phyloP scores from a whole-genome alignment of 1,140 invertebrate genomes.

The Melanaphis sacchari region DNA sequence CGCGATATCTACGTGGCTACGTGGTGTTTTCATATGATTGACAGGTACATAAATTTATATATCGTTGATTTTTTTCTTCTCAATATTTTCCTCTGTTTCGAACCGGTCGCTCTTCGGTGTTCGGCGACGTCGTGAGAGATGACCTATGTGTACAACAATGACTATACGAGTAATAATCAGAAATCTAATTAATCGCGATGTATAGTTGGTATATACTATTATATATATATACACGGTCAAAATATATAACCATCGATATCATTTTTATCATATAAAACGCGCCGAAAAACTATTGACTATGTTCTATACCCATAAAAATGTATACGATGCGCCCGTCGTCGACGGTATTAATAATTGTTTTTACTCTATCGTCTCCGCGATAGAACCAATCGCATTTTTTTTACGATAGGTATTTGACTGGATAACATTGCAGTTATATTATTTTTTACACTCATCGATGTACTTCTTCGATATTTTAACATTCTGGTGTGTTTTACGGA shows the following conservation, averaged over 20 bases:
- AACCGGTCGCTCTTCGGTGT: neutral
- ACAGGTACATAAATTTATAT: constrained; percentile 3
- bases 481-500: neutral
- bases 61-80: neutral
- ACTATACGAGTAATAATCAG: neutral
- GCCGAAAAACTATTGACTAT: neutral
- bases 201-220: neutral
- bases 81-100: neutral
- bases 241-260: neutral
- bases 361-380: neutral
- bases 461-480: neutral
- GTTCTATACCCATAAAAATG: neutral
- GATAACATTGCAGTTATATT: neutral
- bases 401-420: neutral
- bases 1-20: neutral
- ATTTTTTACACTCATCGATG: neutral
- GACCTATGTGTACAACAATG: neutral
- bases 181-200: constrained; percentile 35
- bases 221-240: neutral
- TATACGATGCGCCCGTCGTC: neutral
- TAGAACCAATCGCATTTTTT: neutral
- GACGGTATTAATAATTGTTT: neutral
- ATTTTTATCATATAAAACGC: neutral
- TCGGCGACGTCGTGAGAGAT: neutral
- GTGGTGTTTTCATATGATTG: constrained; percentile 10